Evolutionary conservation across 2,888 invertebrate genomes (phyloP).

Genomic region (Hipparchia sbordonii): DNA sequence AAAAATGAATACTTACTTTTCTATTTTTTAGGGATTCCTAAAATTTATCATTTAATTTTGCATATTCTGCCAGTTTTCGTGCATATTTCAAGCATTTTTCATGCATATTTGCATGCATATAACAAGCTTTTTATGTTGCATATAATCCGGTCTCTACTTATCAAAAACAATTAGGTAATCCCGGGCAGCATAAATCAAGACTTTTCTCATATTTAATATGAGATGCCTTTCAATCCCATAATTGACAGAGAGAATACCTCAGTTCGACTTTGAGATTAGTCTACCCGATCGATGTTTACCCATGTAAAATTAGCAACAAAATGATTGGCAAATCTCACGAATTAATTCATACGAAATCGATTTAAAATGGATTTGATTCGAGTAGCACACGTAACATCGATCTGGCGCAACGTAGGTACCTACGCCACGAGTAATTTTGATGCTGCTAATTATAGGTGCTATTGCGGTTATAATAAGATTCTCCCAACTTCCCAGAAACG

Average conservation of each 20-base stretch:
- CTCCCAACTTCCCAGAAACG: constrained; percentile 81
- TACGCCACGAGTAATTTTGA: constrained; percentile 76
- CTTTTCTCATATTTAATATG: neutral
- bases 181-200: too few relatives aligned
- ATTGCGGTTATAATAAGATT: constrained; percentile 83
- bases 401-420: constrained; percentile 67
- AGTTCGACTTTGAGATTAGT: neutral
- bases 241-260: neutral
- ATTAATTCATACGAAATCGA: constrained; percentile 58
- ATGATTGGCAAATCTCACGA: constrained; percentile 47
- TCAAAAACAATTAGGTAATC: too few relatives aligned
- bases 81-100: too few relatives aligned
- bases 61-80: too few relatives aligned
- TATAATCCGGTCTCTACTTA: too few relatives aligned
- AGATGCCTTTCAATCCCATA: neutral
- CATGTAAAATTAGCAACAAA: constrained; percentile 29
- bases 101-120: too few relatives aligned
- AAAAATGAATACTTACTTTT: too few relatives aligned
- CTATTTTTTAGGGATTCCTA: too few relatives aligned
- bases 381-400: constrained; percentile 71
- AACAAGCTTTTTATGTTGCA: too few relatives aligned
- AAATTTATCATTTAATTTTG: too few relatives aligned
- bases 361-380: constrained; percentile 56
- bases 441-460: constrained; percentile 82
- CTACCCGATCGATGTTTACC: constrained; percentile 4